A percentile compares a stretch with the other conserved stretches of the same genome.
These are phyloP conservation scores for Cyclargus thomasi DNA, from an alignment of 1,140 invertebrate genomes.

Conservation along the genomic window DNA sequence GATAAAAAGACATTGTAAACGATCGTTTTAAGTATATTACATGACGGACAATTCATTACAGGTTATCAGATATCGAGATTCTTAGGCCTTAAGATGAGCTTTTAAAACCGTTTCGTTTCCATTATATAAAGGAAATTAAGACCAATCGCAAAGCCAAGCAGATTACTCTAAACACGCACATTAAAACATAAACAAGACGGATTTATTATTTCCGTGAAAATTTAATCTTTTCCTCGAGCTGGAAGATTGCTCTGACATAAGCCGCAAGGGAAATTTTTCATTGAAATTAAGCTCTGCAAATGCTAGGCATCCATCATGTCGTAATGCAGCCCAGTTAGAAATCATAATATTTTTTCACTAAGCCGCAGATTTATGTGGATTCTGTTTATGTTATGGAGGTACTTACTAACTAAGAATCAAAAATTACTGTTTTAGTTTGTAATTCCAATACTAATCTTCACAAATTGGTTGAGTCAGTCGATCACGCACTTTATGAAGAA, in stretches of 20 bases:
- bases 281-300: slow-evolving; percentile 53
- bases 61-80: no score
- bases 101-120: no score
- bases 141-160: neutral
- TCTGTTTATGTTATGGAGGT: neutral
- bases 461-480: no score
- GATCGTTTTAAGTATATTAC: no score
- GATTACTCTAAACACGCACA: neutral
- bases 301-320: slow-evolving; percentile 51
- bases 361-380: neutral
- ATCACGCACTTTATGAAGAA: no score
- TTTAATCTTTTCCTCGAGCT: slow-evolving; percentile 23
- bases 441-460: neutral
- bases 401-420: neutral
- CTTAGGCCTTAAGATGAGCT: no score
- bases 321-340: slow-evolving; percentile 13
- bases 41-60: no score
- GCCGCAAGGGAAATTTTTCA: slow-evolving; percentile 65
- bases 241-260: slow-evolving; percentile 32
- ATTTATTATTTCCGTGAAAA: slow-evolving; percentile 15
- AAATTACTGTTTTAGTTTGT: neutral
- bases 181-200: neutral
- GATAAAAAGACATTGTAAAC: no score
- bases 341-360: slow-evolving; percentile 5
- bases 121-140: no score